Evolutionary conservation across 2,888 invertebrate species (phyloP), one percentile per base, ranked within the genome.

Genomic region (Mellilla xanthometata): DNA sequence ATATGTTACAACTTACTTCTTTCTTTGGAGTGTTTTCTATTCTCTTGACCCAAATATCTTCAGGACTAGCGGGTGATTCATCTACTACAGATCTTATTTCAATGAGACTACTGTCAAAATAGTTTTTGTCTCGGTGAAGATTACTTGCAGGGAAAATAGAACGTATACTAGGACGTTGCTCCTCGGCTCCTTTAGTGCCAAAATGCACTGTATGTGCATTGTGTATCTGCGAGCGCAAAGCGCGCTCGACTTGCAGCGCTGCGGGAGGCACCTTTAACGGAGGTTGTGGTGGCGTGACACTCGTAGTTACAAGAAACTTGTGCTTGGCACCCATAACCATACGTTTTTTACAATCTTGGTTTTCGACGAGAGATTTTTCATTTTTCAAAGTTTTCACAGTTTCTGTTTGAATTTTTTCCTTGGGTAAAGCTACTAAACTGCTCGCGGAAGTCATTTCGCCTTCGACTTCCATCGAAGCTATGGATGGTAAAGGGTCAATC

Each of bases 51-150:
- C 94, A 95, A 60, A 95, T 91, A 59, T 94, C 94, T 66, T 94
- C 94, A 1, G 76, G 75, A 61, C 93, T 92, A 30, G 93, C 51
- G 0, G 92, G 91, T 28, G 91, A 84, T 58, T 91, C 93, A 52
- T 93, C 92, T n/a, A 93, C 93, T 42, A 91, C 92, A 58, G 93
- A 94, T 72, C 95, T 94, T 81, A 96, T 95, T 81, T 95, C 95
- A 62, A 96, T 93, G 57, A 96, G 87, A 54, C 95, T 95, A 59
- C 94, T 93, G 81, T 96, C 96, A 72, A 96, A 96, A 88, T 95
- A 96, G 55, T 93, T 91, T 68, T 94, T 94, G 79, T 95, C 95
- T 53, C 93, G 90, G 78, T 96, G 96, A 65, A 87, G 85, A 78
- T 82, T 85, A 74, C 80, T 76, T 46, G 75, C 78, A 65, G 91